These are phyloP conservation scores for Contarinia nasturtii DNA, from an alignment of 1,140 invertebrate genomes.

Conservation along the genomic window DNA sequence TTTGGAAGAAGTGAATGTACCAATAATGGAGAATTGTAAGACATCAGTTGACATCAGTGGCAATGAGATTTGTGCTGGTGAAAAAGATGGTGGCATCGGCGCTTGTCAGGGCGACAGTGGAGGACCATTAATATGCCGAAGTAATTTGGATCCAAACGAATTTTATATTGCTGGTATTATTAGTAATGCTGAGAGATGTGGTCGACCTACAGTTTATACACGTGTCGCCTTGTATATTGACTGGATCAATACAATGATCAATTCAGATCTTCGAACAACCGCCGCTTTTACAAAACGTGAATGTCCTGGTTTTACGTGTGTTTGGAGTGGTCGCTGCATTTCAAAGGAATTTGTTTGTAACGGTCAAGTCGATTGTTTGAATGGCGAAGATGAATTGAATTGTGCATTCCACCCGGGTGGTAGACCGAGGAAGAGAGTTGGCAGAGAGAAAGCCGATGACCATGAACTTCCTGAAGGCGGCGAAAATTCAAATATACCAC, in stretches of 20 bases:
- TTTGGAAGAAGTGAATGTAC: conserved; percentile 34
- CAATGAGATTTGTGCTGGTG: conserved; percentile 56
- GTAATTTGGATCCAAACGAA: conserved; percentile 32
- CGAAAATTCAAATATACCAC: no score
- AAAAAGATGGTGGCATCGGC: conserved; percentile 50
- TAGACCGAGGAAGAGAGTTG: no score
- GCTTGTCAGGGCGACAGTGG: conserved; percentile 65
- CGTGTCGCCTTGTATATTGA: conserved; percentile 46
- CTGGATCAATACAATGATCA: conserved; percentile 41
- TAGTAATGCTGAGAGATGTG: conserved; percentile 61
- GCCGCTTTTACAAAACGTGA: conserved; percentile 19
- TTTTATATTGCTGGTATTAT: conserved; percentile 61
- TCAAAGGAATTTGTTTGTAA: conserved; percentile 42
- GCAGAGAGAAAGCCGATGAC: no score
- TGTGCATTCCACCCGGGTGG: conserved; percentile 21
- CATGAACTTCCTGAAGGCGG: no score
- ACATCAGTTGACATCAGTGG: conserved; percentile 35
- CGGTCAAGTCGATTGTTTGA: conserved; percentile 48
- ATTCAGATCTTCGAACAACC: conserved; percentile 23
- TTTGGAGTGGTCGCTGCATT: conserved; percentile 42
- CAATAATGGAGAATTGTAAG: conserved; percentile 29
- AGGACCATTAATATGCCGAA: conserved; percentile 55
- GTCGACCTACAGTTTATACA: conserved; percentile 67
- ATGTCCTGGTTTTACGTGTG: conserved; percentile 50
- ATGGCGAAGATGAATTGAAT: conserved; percentile 53